Evolutionary conservation across 2,797 vertebrate species (phyloP), one percentile per base, ranked within the genome.

Genomic region (Hemitrygon akajei): DNA sequence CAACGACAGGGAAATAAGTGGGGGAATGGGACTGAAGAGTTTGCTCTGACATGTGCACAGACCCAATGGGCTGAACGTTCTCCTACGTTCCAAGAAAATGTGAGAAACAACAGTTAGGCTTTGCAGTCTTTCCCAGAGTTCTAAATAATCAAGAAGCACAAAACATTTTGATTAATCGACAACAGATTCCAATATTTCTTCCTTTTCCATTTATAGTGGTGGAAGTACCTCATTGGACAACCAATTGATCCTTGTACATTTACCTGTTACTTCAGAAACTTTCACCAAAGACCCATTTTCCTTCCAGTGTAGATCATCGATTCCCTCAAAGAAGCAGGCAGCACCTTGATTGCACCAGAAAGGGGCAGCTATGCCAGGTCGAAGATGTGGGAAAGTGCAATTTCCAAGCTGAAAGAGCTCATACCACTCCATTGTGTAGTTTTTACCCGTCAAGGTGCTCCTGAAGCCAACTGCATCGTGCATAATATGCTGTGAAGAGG

Each of bases 271-370:
- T 93, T 97, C 97, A 94, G 97, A 97, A 76, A 99, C 94, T 22
- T 97, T 97, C 96, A 98, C 97, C 95, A 99, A 95, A 0, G 98
- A 98, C 93, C 99, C 99, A 47, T 99, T 99, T 95, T 98, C 97
- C 91, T 97, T 97, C 99, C 99, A 99, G 95, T 99, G 99, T 1
- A 94, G 40, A 94, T 99, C 98, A 94, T 99, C 98, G 94, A 99
- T 98, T 94, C 98, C 98, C 94, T 98, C 97, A 94, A 96, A 99
- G 96, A 99, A 99, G 96, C 99, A 99, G 82, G 99, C 98, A 27
- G 99, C 99, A 77, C 99, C 99, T 95, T 99, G 99, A 96, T 99
- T 99, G 95, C 99, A 99, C 99, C 99, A 99, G 96, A 99, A 99
- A 0, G 99, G 99, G 0, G 98, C 96, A 0, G 93, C 94, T 93